Conservation (phyloP, 1,140 invertebrate genomes). For the Mylabris phalerata region DNA sequence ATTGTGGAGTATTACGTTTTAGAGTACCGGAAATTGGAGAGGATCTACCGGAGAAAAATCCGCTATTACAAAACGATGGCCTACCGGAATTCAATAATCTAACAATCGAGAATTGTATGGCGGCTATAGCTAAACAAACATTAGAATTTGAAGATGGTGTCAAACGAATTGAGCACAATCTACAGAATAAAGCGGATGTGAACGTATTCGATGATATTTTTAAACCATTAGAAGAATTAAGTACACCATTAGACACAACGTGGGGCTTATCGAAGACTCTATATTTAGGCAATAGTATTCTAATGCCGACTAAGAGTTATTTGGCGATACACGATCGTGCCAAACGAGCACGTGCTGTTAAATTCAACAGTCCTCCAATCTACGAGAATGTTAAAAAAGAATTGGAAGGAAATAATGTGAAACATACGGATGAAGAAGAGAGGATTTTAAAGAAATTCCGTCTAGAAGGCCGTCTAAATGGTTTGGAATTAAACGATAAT, state of each 20-base stretch:
- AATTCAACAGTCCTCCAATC: conserved; percentile 60
- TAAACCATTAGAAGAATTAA: conserved; percentile 65
- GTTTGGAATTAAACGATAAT: conserved; percentile 49
- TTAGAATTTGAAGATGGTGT: conserved; percentile 77
- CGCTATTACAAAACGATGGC: conserved; percentile 62
- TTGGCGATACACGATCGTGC: conserved; percentile 67
- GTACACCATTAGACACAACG: conserved; percentile 68
- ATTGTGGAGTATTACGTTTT: conserved; percentile 28
- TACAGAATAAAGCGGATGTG: conserved; percentile 42
- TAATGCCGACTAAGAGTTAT: conserved; percentile 72
- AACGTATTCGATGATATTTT: conserved; percentile 70
- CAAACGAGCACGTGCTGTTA: conserved; percentile 53
- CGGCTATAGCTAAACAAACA: conserved; percentile 71
- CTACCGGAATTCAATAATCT: conserved; percentile 74
- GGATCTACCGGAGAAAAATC: conserved; percentile 66
- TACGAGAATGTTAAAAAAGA: conserved; percentile 62
- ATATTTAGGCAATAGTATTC: conserved; percentile 69
- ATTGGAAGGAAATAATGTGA: conserved; percentile 39
- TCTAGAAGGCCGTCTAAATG: conserved; percentile 75
- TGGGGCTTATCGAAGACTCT: conserved; percentile 81
- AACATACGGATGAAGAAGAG: conserved; percentile 59
- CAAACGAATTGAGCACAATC: conserved; percentile 54
- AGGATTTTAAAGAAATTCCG: conserved; percentile 70
- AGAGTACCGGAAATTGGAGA: conserved; percentile 88
- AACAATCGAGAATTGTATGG: conserved; percentile 74